Evolutionary conservation across 2,797 vertebrate genomes (phyloP), one percentile per base, ranked within the genome.

Genomic region (Nyctalus aviator): DNA sequence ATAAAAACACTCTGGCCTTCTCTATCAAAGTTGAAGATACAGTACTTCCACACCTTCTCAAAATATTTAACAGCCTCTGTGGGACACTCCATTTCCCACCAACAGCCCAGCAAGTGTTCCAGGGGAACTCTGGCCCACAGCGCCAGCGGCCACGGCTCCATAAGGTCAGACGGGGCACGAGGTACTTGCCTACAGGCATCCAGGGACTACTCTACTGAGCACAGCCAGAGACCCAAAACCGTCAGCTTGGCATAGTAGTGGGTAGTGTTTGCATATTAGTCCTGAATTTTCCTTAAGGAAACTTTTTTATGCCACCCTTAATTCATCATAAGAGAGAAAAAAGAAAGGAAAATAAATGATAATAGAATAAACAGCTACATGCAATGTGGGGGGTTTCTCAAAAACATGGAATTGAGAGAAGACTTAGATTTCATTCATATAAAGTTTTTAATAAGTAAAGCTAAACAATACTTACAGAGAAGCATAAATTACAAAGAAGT

Each of bases 401-500:
- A 69, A 21, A 73, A 27, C 12, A 72, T 18, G 55, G 13, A 69
- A 27, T 64, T 69, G 27, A 84, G 35, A 73, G n/a, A 20, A 85
- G 44, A 53, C 7, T 59, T 27, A 32, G 41, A 86, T 27, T 83
- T 72, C 48, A 89, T 37, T 83, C 27, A 79, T 69, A 48, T 50
- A n/a, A 94, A 69, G 25, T 23, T 57, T 85, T 64, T 48, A 76
- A 66, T n/a, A 77, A 23, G 57, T 79, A 75, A 87, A 83, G 68
- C 35, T n/a, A 77, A 82, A 68, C 50, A 88, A 55, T 48, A 75
- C 30, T 94, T 3, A 59, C 9, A 72, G 8, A 46, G 48, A 93
- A 88, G 21, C 46, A 66, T 62, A 78, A 90, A 73, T 77, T 32
- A 78, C 17, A 77, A 75, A 94, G 76, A 92, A 77, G 69, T 23